These are phyloP conservation scores for Leptestheria dahalacensis DNA, from an alignment of 1,140 invertebrate genomes.

Conservation along the genomic window DNA sequence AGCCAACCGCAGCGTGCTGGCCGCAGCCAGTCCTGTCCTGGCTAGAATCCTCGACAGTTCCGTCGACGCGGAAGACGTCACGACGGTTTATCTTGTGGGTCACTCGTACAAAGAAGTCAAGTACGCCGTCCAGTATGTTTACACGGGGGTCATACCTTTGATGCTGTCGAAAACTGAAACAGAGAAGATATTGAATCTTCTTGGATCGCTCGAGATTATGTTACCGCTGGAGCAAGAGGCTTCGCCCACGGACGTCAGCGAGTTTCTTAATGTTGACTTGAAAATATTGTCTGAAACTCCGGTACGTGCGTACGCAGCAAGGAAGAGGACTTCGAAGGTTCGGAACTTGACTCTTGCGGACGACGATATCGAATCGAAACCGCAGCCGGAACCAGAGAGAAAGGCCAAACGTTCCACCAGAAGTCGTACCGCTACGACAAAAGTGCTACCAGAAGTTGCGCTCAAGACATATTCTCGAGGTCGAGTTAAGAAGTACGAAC, in stretches of 20 bases:
- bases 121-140: slow-evolving; percentile 1
- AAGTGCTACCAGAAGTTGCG: no score
- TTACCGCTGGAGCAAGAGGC: background rate
- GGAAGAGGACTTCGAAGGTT: no score
- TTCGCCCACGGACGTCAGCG: background rate
- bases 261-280: background rate
- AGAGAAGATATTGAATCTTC: background rate
- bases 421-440: no score
- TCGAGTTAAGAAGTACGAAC: no score
- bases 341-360: no score
- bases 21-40: slow-evolving; percentile 1
- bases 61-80: background rate
- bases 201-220: background rate
- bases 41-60: background rate
- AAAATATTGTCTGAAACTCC: no score
- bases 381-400: no score
- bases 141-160: background rate
- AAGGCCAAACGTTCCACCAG: no score
- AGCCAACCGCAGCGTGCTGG: background rate
- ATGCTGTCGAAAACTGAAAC: background rate
- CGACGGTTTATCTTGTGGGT: background rate
- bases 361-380: no score
- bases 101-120: background rate
- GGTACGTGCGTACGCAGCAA: no score
- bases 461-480: no score